Base-by-base conservation (phyloP, 2,888 invertebrate species). In the Euzetes globulus region DNA sequence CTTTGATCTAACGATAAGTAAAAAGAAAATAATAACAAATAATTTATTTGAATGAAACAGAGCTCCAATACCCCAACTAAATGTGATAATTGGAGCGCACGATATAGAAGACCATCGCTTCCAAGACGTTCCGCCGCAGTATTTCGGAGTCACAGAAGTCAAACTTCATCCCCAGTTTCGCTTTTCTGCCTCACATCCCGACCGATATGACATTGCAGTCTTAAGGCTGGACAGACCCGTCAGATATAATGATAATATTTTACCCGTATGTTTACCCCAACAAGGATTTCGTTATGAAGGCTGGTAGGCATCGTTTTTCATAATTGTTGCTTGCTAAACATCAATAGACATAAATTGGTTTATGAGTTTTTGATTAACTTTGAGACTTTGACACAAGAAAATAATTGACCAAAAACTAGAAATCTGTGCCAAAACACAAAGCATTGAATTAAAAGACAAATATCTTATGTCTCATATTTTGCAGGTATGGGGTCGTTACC, bases 161-260 rank as follows among this genome's bases (percentile, higher is more conserved):
- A 87, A 90, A 75, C 87, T 92, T 3, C 91, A 92, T 82, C 92
- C 92, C 0, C 86, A 88, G 37, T 92, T 92, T 82, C 88, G 90
- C 81, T 92, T 89, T 81, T 87, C 91, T 11, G 86, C 89, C 81
- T 91, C 91, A 0, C 92, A 92, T 80, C 91, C 91, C 0, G 92
- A 92, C 80, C 86, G 91, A 76, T 84, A 81, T 81, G 91, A 92
- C 82, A 85, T 92, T 76, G 91, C 91, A 0, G 83, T 92, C 0
- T 83, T 92, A 29, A 87, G 88, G 79, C 83, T 92, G n/a, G 85
- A 89, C 13, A 86, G 88, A 1, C 88, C 89, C 0, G 88, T 90
- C 19, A 82, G 82, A 74, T 88, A 86, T 79, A 85, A 85, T 72
- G 86, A 84, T 47, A 90, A 91, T 80, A 91, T 92, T 77, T 83